Base-by-base conservation (phyloP, 2,888 invertebrate genomes). In the Cheilosia soror region DNA sequence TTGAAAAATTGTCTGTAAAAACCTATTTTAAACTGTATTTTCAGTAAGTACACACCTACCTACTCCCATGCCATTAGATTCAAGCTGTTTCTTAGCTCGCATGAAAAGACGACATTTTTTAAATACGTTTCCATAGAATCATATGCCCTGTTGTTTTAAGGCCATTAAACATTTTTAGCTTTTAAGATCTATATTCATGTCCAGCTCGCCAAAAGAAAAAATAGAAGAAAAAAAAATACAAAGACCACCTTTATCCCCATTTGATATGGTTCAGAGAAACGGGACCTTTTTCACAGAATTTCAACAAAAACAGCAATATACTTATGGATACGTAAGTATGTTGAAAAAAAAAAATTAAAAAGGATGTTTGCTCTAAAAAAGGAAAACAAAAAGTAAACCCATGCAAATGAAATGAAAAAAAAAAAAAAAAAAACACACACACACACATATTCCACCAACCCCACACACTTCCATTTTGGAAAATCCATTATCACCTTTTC, bases 401-500 rank as follows among this genome's bases (percentile, higher is more conserved):
- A 73, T 63, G 55, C 44, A 73, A 63, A 65, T 55, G 63, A 55
- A 73, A 47, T 60, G 68, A 53, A 44, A 76, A 51, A 25, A 68
- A 42, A 49, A 63, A 58, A 68, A 42, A 68, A 42, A 49, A 63
- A 58, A 68, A 42, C 31, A 20, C 20, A 20, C 20, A 20, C 20
- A 20, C 51, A 51, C 51, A 60, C 66, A 76, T 7, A 58, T 9
- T 20, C 60, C 51, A 57, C 44, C 42, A 53, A 29, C 44, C 27
- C 66, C 47, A 66, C 66, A 66, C 42, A 15, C 27, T 47, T 27
- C 65, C 37, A 65, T 37, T 57, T 63, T 55, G 58, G 58, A 68
- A 76, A 76, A 68, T 5, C 60, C 68, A 77, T 68, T 77, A 60
- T 51, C 60, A 60, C 42, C 53, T 42, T 68, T 42, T 53, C 44